Base-by-base conservation (phyloP, 2,797 vertebrate genomes). In the Ambastaia sidthimunki region DNA sequence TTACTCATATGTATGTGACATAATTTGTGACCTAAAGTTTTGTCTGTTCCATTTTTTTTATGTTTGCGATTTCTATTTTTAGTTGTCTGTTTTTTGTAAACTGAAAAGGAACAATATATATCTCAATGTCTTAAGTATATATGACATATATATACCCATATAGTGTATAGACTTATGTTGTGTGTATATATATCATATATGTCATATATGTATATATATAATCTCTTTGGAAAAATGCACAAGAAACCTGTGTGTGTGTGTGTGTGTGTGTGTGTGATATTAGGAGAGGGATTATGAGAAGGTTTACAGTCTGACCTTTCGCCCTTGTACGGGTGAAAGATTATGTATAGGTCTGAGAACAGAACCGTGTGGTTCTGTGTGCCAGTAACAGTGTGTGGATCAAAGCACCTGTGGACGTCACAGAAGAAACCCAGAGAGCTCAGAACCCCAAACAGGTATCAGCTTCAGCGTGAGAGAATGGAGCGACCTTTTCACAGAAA, bases 391-490 rank as follows among this genome's bases (percentile, higher is more conserved):
- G 60, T 62, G 28, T 25, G 41, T 44, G 41, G 44, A 54, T 73
- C 34, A 69, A 82, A 60, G 71, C 60, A 48, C 34, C 54, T 50
- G 31, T 67, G 60, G 19, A 70, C 23, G 75, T 82, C 68, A 77
- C 79, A 77, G 52, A 72, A 78, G 80, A 84, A 65, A 59, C 47
- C 31, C 44, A n/a, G 75, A 81, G 60, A 60, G 47, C 65, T 59
- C 60, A 23, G 48, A 68, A 47, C 70, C 23, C 75, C 47, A 44
- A 41, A 57, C 52, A 18, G 75, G 74, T 88, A 82, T 84, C 74
- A 66, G 73, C 80, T 85, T 86, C 47, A 76, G 71, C 59, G 12
- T 44, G 31, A 83, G 82, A 84, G 84, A 86, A 85, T 75, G 65
- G 31, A 18, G 16, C 67, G 82, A 86, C 87, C 57, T 82, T 82